Percentiles rank a stretch among this genome's conserved stretches.
Evolutionary conservation across 2,113 vertebrate species (phyloP).

Genomic region (Eudyptes chrysolophus): DNA sequence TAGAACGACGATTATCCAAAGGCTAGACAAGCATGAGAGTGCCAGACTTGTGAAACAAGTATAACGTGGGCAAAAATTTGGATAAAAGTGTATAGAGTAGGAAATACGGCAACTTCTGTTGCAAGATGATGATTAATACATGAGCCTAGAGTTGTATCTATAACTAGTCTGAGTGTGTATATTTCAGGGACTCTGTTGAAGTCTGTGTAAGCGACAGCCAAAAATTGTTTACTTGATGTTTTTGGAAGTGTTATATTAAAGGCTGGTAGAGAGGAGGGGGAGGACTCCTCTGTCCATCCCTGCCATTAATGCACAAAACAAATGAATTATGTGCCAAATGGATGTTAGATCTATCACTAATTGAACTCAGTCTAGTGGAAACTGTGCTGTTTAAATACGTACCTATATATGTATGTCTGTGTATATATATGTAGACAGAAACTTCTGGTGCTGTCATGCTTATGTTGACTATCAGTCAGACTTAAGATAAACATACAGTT

Average conservation of each 20-base stretch:
- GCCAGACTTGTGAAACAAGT: neutral
- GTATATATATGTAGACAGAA: neutral
- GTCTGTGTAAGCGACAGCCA: neutral
- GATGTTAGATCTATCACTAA: neutral
- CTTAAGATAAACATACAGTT: neutral
- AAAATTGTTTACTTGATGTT: neutral
- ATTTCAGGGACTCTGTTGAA: neutral
- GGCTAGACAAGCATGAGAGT: neutral
- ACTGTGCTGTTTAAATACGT: neutral
- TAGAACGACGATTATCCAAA: neutral
- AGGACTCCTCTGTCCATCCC: neutral
- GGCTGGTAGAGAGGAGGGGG: neutral
- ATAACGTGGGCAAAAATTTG: neutral
- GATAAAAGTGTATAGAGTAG: neutral
- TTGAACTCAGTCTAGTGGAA: neutral
- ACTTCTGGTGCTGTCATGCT: neutral
- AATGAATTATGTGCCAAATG: neutral
- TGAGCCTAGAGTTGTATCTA: neutral
- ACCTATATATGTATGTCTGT: neutral
- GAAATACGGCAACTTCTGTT: accelerated
- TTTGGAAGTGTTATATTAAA: neutral
- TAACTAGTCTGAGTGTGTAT: neutral
- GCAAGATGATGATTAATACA: neutral
- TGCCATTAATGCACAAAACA: neutral
- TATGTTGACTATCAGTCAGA: neutral